These are phyloP conservation scores for Thamnaconus septentrionalis DNA, from an alignment of 2,113 vertebrate species.

Conservation along the genomic window DNA sequence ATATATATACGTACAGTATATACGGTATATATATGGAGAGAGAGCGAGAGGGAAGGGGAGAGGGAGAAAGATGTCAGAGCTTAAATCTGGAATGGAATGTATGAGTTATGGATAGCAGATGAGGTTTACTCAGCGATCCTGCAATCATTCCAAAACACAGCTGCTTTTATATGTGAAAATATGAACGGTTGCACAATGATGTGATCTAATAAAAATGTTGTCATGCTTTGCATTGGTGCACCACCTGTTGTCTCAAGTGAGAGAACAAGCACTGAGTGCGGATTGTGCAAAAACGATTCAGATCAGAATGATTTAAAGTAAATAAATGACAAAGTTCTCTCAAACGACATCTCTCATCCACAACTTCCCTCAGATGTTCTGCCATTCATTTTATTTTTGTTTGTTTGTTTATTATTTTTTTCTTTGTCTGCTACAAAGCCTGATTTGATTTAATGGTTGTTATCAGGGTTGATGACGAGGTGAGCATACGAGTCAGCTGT, in stretches of 20 bases:
- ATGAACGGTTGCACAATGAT: background rate
- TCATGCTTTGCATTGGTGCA: background rate
- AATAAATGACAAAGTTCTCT: too few species aligned
- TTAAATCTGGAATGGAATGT: conserved; percentile 6
- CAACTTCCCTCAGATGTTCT: too few species aligned
- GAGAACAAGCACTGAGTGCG: background rate
- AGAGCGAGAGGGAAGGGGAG: too few species aligned
- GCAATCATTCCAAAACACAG: background rate
- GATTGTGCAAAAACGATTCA: background rate
- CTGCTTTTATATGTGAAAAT: conserved; percentile 4
- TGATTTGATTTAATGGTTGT: background rate
- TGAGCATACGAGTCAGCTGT: too few species aligned
- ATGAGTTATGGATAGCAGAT: conserved; percentile 7
- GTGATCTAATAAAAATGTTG: conserved; percentile 4
- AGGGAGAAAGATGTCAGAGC: background rate
- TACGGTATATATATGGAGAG: too few species aligned
- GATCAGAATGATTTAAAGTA: too few species aligned
- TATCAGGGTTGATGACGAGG: too few species aligned
- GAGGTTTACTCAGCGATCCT: conserved; percentile 5
- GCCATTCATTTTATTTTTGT: too few species aligned
- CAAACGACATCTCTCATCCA: too few species aligned
- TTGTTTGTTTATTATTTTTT: background rate
- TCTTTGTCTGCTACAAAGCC: too few species aligned
- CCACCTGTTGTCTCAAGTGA: background rate
- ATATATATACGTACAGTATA: too few species aligned